Evolutionary conservation across 2,888 invertebrate genomes (phyloP), one percentile per base, ranked within the genome.

Genomic region (Agrotis puta): DNA sequence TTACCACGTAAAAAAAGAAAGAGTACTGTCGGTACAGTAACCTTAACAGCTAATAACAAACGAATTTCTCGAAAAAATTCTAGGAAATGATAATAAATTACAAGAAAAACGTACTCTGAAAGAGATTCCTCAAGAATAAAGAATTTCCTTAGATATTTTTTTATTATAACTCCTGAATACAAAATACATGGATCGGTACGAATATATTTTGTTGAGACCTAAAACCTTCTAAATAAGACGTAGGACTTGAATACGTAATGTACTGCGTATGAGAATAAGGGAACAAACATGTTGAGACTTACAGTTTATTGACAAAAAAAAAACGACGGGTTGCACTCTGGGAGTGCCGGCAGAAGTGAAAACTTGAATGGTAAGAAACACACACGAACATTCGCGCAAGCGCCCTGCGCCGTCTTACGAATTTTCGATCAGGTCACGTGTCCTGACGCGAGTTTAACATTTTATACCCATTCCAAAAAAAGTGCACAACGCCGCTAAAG

Each of bases 211-310:
- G 2, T 45, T 33, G 20, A 24, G 39, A 27, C 69, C 24, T 27
- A 18, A 39, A n/a, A 18, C 3, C 16, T 16, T n/a, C 39, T 24
- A 20, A 24, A 16, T 48, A 39, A 24, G n/a, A 24, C 5, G 33
- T 47, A 16, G 22, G 66, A 43, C 50, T 68, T 68, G 67, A 68
- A 67, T 68, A 51, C 39, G 24, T 18, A 51, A 67, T 51, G 2
- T 68, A 27, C 22, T 50, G 5, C n/a, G 2, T 48, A 27, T 48
- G 27, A 16, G 20, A 63, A 63, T 50, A 39, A 4, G 14, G 24
- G 24, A 24, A 53, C 51, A 24, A 53, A 51, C 22, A 53, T 53
- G 24, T 24, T 24, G 7, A 2, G 18, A 13, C 9, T 53, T 39
- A 1, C 7, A 33, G 9, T 1, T 9, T 33, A 9, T 33, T 33